Base-by-base conservation (phyloP, 1,140 invertebrate species). In the Episyrphus balteatus region DNA sequence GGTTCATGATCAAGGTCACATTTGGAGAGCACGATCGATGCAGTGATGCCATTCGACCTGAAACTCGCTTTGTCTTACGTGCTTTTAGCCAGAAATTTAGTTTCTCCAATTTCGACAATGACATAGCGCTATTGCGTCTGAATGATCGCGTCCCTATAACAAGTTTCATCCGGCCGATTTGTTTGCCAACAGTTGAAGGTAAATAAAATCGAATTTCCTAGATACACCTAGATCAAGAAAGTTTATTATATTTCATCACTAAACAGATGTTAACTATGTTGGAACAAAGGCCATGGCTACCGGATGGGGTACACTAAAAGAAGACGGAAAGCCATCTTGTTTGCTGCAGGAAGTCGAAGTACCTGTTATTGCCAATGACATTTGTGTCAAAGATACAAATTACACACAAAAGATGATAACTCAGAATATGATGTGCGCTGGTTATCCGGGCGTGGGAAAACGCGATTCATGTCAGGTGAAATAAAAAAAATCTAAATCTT, bases 1-100 rank as follows among this genome's bases (percentile, higher is more conserved):
- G 85, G 85, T 88, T 88, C 65, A 84, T 89, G 84, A 88, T 89
- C 57, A 86, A 86, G 66, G 84, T 87, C 19, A 87, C 85, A 11
- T 84, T 89, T 55, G 85, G 85, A 0, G 85, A 88, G 58, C 84
- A 87, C 58, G 82, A 89, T 62, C 76, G 84, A n/a, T 89, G 86
- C 61, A 76, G 80, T 51, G 75, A 80, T n/a, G 81, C 77, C 40
- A 61, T 60, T 30, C 69, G 75, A 37, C 81, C 83, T 0, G 84
- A 88, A 69, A 82, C 82, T 0, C 73, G 84, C 47, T 88, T 85
- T 60, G 75, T 88, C 10, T 66, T 87, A 11, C 69, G 85, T 18
- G 81, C 82, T 12, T 77, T 85, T 36, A 72, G 78, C 1, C 83
- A 86, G 38, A 80, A 85, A 47, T 91, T 90, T 68, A 86, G 81